These are phyloP conservation scores for Cercopithecus mitis DNA, from an alignment of 2,797 vertebrate genomes.

Conservation along the genomic window DNA sequence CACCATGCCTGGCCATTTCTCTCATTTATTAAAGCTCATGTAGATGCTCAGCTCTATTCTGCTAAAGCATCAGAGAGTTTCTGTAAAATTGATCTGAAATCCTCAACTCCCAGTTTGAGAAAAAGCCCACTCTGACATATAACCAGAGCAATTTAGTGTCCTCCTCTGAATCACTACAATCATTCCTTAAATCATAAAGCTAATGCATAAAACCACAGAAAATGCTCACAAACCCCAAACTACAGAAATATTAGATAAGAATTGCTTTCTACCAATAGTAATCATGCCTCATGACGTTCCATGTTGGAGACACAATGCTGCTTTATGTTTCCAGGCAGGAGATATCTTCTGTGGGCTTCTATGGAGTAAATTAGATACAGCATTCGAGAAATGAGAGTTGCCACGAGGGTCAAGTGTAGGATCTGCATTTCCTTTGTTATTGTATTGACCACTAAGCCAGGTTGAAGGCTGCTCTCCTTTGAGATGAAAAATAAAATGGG, in stretches of 20 bases:
- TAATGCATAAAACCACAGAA: neutral
- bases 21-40: neutral
- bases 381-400: neutral
- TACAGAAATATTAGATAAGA: neutral
- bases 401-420: accelerated
- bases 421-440: neutral
- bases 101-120: neutral
- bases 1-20: neutral
- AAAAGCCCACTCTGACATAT: neutral
- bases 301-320: neutral
- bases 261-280: neutral
- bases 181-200: neutral
- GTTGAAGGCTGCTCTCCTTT: neutral
- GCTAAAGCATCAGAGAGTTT: neutral
- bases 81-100: neutral
- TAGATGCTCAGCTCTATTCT: neutral
- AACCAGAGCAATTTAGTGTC: neutral
- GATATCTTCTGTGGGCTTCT: neutral
- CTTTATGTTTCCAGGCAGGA: neutral
- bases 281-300: neutral
- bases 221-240: neutral
- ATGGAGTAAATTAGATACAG: neutral
- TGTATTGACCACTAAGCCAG: neutral
- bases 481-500: neutral
- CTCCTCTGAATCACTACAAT: neutral